Evolutionary conservation across 2,888 invertebrate species (phyloP).

Genomic region (Poecilobothrus nobilitatus): DNA sequence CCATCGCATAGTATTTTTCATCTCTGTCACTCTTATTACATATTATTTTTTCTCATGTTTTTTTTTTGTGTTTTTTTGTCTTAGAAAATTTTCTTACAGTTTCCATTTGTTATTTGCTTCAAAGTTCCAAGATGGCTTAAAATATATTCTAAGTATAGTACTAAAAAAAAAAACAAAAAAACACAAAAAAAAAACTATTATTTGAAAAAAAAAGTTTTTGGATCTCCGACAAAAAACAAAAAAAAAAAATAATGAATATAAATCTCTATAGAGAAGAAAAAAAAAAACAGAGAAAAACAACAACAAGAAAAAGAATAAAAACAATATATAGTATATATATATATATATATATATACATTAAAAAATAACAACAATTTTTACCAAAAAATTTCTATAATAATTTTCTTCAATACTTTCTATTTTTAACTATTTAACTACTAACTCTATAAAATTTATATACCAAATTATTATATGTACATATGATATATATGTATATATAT

Average conservation of each 20-base stretch:
- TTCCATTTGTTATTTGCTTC: background rate
- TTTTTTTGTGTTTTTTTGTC: background rate
- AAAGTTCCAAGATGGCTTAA: background rate
- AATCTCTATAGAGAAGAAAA: background rate
- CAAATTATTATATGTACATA: background rate
- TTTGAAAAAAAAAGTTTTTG: background rate
- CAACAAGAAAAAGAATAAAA: too few species aligned
- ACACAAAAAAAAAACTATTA: background rate
- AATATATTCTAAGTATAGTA: background rate
- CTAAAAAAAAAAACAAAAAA: background rate
- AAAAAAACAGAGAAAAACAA: too few species aligned
- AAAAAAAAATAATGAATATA: background rate
- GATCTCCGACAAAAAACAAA: background rate
- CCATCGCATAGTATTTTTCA: too few species aligned
- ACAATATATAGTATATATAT: too few species aligned
- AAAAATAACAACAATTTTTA: too few species aligned
- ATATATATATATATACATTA: too few species aligned
- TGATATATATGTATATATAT: background rate
- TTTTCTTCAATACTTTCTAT: background rate
- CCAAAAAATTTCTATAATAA: too few species aligned
- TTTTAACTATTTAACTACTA: background rate
- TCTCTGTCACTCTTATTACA: too few species aligned
- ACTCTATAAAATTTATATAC: background rate
- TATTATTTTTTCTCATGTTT: too few species aligned
- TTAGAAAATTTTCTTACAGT: background rate